Evolutionary conservation across 2,888 invertebrate genomes (phyloP), one percentile per base, ranked within the genome.

Genomic region (Choristoneura rosaceana): DNA sequence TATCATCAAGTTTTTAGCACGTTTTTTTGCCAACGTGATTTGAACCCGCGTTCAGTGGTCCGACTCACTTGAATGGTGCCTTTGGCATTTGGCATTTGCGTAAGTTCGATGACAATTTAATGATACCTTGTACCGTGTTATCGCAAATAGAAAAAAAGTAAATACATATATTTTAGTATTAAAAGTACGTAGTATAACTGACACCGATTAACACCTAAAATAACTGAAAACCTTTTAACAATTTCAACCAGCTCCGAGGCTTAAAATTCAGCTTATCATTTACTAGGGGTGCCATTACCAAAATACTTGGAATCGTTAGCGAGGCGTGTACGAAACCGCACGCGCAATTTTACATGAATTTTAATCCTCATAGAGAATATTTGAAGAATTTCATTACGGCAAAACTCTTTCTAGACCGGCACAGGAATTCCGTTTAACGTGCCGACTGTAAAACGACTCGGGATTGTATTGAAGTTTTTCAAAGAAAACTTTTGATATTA

Each of bases 381-480:
- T 90, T 91, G 82, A 91, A 89, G 92, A 93, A 93, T 93, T 93
- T 93, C 90, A 93, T 93, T 93, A 92, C 85, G 86, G 86, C 84
- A 83, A 89, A 90, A 87, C 87, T 90, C 84, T 86, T 86, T 85
- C 82, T 87, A 85, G 86, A 85, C 80, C 81, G 79, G 81, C 82
- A 85, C 81, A 74, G 88, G 89, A 89, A 91, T 90, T 90, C 83
- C 87, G 82, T 88, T 89, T 86, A 86, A 87, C 85, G 84, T 83
- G 85, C 81, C 81, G 83, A 83, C 85, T 81, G 82, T 83, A 84
- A 84, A 83, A 82, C 79, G 78, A 84, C 84, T 87, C 83, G 77
- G 85, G 82, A 88, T 88, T 87, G 84, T 88, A 89, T 87, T 88
- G 81, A 87, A 90, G 85, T 88, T 89, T 86, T 84, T 77, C 82